These are phyloP conservation scores for Tarsius wallacei DNA, from an alignment of 2,797 vertebrate genomes.

Conservation along the genomic window DNA sequence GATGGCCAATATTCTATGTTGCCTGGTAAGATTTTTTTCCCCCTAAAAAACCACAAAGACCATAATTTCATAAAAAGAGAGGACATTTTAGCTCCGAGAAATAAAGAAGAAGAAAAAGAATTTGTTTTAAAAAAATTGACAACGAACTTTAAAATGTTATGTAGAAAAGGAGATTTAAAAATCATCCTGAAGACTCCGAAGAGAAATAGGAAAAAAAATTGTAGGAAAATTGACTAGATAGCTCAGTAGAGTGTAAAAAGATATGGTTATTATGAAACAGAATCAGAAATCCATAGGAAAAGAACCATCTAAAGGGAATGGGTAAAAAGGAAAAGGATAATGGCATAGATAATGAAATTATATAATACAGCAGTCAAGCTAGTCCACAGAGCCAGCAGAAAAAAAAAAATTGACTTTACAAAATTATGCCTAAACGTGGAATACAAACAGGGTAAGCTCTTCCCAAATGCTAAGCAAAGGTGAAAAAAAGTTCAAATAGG, in stretches of 20 bases:
- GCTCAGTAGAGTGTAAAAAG: background rate
- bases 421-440: background rate
- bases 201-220: background rate
- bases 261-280: background rate
- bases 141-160: background rate
- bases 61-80: no score
- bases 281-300: background rate
- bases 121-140: background rate
- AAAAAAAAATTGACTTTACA: background rate
- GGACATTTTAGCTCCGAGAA: no score
- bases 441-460: background rate
- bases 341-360: conserved; percentile 18
- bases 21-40: no score
- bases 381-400: background rate
- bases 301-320: background rate
- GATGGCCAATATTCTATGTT: no score
- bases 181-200: background rate
- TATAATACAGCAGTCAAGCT: background rate
- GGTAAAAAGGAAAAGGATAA: background rate
- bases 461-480: background rate
- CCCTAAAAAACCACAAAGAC: no score
- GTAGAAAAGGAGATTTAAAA: background rate
- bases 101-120: no score
- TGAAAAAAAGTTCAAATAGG: background rate
- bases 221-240: background rate